Conservation (phyloP, 1,140 invertebrate species). For the Fopius arisanus region DNA sequence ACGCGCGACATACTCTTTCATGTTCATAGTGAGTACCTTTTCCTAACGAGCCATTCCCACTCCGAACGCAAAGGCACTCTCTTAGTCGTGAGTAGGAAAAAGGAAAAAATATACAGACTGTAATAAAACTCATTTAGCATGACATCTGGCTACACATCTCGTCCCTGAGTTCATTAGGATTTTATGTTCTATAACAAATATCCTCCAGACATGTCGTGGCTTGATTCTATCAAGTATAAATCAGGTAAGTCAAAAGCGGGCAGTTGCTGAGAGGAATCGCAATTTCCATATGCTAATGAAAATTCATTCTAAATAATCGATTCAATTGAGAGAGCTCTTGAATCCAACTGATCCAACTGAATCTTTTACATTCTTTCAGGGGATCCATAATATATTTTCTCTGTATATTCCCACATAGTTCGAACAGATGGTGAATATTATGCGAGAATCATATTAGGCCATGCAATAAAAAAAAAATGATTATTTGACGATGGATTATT, state of each 20-base stretch:
- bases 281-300: background rate
- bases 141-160: background rate
- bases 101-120: background rate
- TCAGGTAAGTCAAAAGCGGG: background rate
- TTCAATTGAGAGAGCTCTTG: background rate
- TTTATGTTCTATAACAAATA: background rate
- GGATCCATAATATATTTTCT: background rate
- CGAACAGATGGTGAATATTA: no score
- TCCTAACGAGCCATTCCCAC: slow-evolving; percentile 3
- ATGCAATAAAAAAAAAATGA: no score
- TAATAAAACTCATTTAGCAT: slow-evolving; percentile 5
- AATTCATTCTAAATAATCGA: background rate
- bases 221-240: background rate
- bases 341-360: background rate
- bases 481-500: no score
- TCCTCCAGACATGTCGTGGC: background rate
- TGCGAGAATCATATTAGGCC: no score
- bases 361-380: background rate
- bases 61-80: background rate
- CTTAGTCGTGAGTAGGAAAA: background rate
- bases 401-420: no score
- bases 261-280: background rate
- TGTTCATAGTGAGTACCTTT: slow-evolving; percentile 7
- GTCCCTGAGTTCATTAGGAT: background rate
- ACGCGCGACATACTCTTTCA: slow-evolving; percentile 1